Evolutionary conservation across 1,140 invertebrate species (phyloP).

Genomic region (Drosophila sulfurigaster): DNA sequence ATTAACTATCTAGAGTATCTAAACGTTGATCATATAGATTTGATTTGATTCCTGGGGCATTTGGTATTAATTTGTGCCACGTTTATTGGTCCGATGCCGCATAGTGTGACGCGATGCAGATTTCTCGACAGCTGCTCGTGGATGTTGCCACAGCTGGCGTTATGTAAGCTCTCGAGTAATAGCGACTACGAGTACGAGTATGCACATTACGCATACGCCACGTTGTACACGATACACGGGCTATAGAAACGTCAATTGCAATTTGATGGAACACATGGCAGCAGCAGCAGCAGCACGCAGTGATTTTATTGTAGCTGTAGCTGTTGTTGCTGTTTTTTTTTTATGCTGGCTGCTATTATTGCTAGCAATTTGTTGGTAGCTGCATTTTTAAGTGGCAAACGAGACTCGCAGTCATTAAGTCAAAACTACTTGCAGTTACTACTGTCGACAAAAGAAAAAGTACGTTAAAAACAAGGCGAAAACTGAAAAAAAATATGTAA

Average conservation of each 20-base stretch:
- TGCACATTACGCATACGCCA: slow-evolving; percentile 69
- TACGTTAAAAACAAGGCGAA: background rate
- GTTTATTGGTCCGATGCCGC: no score
- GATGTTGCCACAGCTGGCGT: no score
- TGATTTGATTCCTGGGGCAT: no score
- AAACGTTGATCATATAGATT: no score
- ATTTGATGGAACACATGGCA: slow-evolving; percentile 34
- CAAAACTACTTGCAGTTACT: slow-evolving; percentile 36
- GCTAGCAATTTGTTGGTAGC: slow-evolving; percentile 67
- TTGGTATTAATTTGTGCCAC: no score
- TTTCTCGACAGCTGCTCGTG: no score
- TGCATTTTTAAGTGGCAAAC: slow-evolving; percentile 73
- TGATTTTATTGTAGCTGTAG: slow-evolving; percentile 36
- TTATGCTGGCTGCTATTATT: slow-evolving; percentile 27
- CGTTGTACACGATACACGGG: slow-evolving; percentile 43
- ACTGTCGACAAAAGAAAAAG: slow-evolving; percentile 8
- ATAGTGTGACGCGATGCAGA: no score
- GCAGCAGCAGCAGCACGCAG: slow-evolving; percentile 26
- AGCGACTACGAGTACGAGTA: background rate
- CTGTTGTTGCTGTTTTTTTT: slow-evolving; percentile 11
- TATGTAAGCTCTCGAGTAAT: no score
- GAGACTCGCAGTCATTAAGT: slow-evolving; percentile 65
- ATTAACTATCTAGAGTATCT: no score
- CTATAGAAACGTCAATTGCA: slow-evolving; percentile 51
- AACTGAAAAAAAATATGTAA: background rate